Conservation (phyloP, 2,888 invertebrate species). For the Andrena hattorfiana region DNA sequence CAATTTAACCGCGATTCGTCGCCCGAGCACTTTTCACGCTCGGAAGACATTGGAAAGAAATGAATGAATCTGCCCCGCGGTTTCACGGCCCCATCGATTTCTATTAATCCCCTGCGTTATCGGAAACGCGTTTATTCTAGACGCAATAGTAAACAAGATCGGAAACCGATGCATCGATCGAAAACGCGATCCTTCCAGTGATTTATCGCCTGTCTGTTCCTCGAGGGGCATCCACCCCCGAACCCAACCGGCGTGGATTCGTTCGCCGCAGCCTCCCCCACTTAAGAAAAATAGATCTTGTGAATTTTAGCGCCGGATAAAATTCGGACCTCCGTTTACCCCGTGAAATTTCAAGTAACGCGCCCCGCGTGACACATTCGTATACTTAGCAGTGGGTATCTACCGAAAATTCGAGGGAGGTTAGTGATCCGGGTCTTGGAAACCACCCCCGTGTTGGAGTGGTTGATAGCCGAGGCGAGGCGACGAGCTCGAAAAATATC, state of each 20-base stretch:
- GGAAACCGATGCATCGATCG: conserved; percentile 28
- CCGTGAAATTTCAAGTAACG: no score
- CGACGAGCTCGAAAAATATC: conserved; percentile 25
- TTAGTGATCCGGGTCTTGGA: no score
- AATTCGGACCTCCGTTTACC: no score
- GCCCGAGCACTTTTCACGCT: neutral
- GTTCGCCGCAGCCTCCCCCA: no score
- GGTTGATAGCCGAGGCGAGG: neutral
- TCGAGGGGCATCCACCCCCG: conserved; percentile 5
- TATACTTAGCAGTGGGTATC: no score
- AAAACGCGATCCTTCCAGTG: conserved; percentile 6
- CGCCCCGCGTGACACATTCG: no score
- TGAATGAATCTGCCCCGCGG: neutral
- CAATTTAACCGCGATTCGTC: neutral
- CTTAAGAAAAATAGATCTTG: neutral
- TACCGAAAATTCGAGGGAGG: no score
- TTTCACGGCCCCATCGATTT: conserved; percentile 37
- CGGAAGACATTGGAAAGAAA: neutral
- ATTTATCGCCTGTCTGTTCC: conserved; percentile 34
- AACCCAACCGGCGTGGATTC: neutral
- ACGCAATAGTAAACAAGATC: conserved; percentile 29
- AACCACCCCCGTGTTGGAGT: no score
- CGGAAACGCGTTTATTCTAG: conserved; percentile 44
- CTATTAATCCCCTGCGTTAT: conserved; percentile 44
- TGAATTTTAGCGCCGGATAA: no score